These are phyloP conservation scores for Kuschelorhynchus macadamiae DNA, from an alignment of 2,888 invertebrate species.

Conservation along the genomic window DNA sequence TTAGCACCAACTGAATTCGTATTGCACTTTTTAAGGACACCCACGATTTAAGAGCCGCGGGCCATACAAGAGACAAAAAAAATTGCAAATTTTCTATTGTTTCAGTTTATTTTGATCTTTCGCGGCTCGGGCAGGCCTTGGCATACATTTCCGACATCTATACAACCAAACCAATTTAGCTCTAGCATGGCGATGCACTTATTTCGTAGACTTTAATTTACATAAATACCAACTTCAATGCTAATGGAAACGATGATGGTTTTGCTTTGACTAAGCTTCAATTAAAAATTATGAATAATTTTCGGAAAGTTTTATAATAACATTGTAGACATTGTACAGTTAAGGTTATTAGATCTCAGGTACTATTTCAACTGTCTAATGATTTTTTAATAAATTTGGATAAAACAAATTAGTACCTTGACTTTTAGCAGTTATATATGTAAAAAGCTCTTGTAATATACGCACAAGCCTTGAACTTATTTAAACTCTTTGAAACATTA, in stretches of 20 bases:
- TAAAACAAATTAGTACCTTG: too few species aligned
- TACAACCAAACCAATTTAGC: conserved; percentile 24
- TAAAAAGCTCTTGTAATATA: too few species aligned
- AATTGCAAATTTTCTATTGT: conserved; percentile 26
- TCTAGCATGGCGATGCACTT: conserved; percentile 13
- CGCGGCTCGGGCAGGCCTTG: conserved; percentile 18
- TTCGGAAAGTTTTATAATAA: too few species aligned
- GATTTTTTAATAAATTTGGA: too few species aligned
- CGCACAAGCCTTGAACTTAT: too few species aligned
- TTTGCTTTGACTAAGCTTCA: not conserved
- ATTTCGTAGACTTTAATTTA: conserved; percentile 11
- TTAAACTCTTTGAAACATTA: too few species aligned
- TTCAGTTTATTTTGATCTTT: conserved; percentile 34
- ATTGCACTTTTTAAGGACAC: conserved; percentile 36
- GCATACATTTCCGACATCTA: conserved; percentile 31
- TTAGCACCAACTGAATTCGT: conserved; percentile 20
- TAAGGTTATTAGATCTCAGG: too few species aligned
- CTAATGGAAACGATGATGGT: not conserved
- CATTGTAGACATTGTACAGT: too few species aligned
- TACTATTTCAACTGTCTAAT: too few species aligned
- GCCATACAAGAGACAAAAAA: conserved; percentile 22
- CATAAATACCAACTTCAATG: not conserved
- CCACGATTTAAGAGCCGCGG: conserved; percentile 25
- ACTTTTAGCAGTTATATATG: too few species aligned
- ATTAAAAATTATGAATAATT: not conserved